Percentiles rank a stretch among this genome's conserved stretches.
These are phyloP conservation scores for Pocillopora damicornis DNA, from an alignment of 64 coral and sea anemone species.

Conservation along the genomic window DNA sequence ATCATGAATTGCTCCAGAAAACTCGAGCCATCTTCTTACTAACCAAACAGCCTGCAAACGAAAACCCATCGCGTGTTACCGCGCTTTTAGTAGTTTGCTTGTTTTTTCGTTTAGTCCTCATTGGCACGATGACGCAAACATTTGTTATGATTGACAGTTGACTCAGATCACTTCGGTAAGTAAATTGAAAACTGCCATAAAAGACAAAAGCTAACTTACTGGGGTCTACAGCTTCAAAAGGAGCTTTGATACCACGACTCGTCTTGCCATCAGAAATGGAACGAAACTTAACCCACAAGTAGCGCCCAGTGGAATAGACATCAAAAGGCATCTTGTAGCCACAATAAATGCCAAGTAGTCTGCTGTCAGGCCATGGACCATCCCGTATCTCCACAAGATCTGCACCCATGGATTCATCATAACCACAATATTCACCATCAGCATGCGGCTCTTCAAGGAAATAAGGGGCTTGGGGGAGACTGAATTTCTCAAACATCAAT, in stretches of 20 bases:
- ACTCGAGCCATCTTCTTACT: too few relatives aligned
- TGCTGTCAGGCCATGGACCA: background rate
- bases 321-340: too few relatives aligned
- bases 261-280: background rate
- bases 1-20: too few relatives aligned
- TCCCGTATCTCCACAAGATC: slow-evolving; percentile 45
- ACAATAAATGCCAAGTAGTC: slow-evolving; percentile 9
- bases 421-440: background rate
- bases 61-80: too few relatives aligned
- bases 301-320: background rate
- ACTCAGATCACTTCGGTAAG: too few relatives aligned
- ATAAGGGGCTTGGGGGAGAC: background rate
- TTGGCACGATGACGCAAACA: too few relatives aligned
- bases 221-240: background rate
- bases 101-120: too few relatives aligned
- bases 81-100: too few relatives aligned
- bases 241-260: background rate
- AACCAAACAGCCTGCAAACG: too few relatives aligned
- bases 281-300: slow-evolving; percentile 11
- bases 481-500: slow-evolving; percentile 16
- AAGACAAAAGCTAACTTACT: background rate
- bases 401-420: background rate
- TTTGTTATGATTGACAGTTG: too few relatives aligned
- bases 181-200: too few relatives aligned
- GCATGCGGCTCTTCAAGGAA: background rate